These are phyloP conservation scores for Stratiomys singularior DNA, from an alignment of 2,888 invertebrate species.

Conservation along the genomic window DNA sequence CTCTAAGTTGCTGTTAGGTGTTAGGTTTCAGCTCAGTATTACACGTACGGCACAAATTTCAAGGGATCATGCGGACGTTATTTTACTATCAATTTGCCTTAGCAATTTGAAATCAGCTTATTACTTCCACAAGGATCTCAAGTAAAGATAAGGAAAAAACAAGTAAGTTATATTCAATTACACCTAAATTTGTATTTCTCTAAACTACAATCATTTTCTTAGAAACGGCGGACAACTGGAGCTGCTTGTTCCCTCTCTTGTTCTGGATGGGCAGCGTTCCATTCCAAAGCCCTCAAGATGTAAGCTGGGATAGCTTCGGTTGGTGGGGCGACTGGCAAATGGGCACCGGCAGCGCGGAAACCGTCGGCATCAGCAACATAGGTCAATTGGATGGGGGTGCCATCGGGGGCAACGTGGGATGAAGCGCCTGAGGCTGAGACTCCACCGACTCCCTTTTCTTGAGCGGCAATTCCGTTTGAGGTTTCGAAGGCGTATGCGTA, in stretches of 20 bases:
- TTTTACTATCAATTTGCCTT: no score
- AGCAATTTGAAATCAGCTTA: no score
- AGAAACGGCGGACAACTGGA: conserved; percentile 18
- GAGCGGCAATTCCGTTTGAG: conserved; percentile 71
- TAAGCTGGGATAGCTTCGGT: conserved; percentile 61
- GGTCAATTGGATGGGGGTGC: conserved; percentile 62
- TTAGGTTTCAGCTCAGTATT: no score
- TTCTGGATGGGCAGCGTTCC: conserved; percentile 45
- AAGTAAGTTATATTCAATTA: background rate
- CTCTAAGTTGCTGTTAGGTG: no score
- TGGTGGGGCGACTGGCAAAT: conserved; percentile 65
- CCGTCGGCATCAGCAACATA: conserved; percentile 72
- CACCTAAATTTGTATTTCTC: background rate
- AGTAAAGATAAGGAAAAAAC: no score
- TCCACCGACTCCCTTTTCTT: conserved; percentile 69
- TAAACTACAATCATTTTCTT: conserved; percentile 25
- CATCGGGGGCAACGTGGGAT: conserved; percentile 69
- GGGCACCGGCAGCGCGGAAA: conserved; percentile 66
- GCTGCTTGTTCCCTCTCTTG: conserved; percentile 14
- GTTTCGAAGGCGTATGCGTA: conserved; percentile 68
- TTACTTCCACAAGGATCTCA: no score
- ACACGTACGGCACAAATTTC: no score
- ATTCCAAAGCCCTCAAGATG: conserved; percentile 48
- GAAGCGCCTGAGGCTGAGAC: conserved; percentile 68
- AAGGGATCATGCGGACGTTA: no score